These are phyloP conservation scores for Diogma glabrata DNA, from an alignment of 2,888 invertebrate species.

Conservation along the genomic window DNA sequence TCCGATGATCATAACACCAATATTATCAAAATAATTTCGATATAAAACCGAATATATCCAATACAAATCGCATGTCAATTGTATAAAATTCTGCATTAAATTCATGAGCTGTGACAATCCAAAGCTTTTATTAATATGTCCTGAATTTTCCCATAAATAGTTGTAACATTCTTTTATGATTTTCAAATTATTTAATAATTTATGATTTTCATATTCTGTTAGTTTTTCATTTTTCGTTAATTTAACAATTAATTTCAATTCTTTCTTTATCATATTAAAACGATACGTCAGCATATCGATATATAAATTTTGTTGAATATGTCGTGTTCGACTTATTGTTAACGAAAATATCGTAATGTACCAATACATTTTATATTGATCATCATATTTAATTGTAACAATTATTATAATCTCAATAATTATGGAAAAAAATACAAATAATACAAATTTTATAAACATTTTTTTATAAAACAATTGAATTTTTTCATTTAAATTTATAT, in stretches of 20 bases:
- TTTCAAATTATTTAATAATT: conserved; percentile 14
- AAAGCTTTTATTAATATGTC: conserved; percentile 16
- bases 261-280: conserved; percentile 12
- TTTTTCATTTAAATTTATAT: conserved; percentile 6
- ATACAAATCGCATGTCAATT: conserved; percentile 18
- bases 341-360: conserved; percentile 10
- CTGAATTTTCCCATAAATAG: conserved; percentile 16
- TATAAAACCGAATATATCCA: conserved; percentile 16
- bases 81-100: conserved; percentile 19
- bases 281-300: conserved; percentile 13
- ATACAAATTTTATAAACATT: conserved; percentile 12
- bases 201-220: conserved; percentile 8
- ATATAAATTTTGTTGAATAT: conserved; percentile 15
- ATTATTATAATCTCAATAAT: conserved; percentile 13
- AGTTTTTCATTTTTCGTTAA: conserved; percentile 9
- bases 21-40: conserved; percentile 12
- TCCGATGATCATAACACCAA: conserved; percentile 6
- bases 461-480: conserved; percentile 10
- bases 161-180: conserved; percentile 16
- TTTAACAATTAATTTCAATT: conserved; percentile 13
- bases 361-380: conserved; percentile 13
- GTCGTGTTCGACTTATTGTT: conserved; percentile 12
- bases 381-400: background rate
- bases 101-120: conserved; percentile 16
- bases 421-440: conserved; percentile 7